A percentile compares a stretch with the other conserved stretches of the same genome.
Conservation (phyloP, 2,888 invertebrate species). For the Limnephilus auricula region DNA sequence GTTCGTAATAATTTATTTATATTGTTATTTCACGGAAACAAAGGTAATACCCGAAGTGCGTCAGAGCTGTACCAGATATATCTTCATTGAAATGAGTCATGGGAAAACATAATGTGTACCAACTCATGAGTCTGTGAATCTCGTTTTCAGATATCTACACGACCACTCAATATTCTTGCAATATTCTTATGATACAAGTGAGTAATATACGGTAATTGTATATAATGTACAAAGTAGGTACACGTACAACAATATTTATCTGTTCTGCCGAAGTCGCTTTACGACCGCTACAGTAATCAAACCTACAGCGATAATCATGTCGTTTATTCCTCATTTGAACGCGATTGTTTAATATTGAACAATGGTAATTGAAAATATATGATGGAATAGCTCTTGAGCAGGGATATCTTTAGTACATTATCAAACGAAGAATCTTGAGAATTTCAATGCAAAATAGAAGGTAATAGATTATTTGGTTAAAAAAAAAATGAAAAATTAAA, state of each 20-base stretch:
- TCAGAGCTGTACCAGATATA: neutral
- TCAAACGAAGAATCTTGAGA: neutral
- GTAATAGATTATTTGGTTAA: too few relatives aligned
- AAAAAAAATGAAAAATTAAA: too few relatives aligned
- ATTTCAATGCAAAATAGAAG: neutral
- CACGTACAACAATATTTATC: conserved; percentile 25
- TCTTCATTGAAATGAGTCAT: neutral
- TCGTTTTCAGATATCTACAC: neutral
- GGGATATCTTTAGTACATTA: neutral
- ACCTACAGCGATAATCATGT: conserved; percentile 44
- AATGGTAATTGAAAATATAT: neutral
- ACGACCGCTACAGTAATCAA: conserved; percentile 18
- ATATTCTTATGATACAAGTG: conserved; percentile 15
- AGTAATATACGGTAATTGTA: conserved; percentile 5
- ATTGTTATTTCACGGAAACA: neutral
- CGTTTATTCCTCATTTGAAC: conserved; percentile 48
- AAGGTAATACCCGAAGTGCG: neutral
- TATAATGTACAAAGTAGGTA: neutral
- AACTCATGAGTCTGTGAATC: neutral
- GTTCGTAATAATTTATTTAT: neutral
- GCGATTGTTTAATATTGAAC: conserved; percentile 40
- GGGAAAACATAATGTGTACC: neutral
- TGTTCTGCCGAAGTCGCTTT: conserved; percentile 3
- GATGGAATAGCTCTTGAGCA: neutral
- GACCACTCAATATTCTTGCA: neutral